These are phyloP conservation scores for Idaea biselata DNA, from an alignment of 2,888 invertebrate genomes.

Conservation along the genomic window DNA sequence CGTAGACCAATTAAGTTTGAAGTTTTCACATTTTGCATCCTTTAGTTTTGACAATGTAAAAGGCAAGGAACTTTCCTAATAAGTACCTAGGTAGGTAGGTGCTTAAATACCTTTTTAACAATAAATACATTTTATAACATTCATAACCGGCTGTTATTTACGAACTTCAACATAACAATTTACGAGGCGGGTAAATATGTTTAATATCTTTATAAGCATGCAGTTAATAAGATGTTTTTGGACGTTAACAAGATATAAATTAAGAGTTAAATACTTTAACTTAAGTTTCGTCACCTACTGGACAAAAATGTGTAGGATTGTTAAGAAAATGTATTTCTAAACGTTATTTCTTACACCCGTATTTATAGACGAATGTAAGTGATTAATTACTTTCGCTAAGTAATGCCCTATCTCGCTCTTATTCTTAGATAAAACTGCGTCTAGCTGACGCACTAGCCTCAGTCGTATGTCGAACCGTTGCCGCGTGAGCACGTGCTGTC, in stretches of 20 bases:
- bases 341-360: no score
- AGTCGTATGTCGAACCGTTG: no score
- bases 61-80: background rate
- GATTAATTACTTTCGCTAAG: no score
- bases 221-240: conserved; percentile 17
- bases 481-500: no score
- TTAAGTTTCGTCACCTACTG: background rate
- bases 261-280: conserved; percentile 13
- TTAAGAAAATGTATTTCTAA: background rate
- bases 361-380: no score
- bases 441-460: no score
- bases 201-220: conserved; percentile 28
- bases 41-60: background rate
- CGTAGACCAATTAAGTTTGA: no score
- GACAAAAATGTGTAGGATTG: conserved; percentile 1
- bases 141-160: conserved; percentile 21
- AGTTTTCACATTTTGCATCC: no score
- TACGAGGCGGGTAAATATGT: conserved; percentile 28
- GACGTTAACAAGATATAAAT: conserved; percentile 26
- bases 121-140: conserved; percentile 18
- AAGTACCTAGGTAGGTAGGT: background rate
- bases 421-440: no score
- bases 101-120: background rate
- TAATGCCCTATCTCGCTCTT: no score
- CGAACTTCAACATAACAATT: conserved; percentile 23